Conservation (phyloP, 1,140 invertebrate species). For the Akabosia matsudoensis region DNA sequence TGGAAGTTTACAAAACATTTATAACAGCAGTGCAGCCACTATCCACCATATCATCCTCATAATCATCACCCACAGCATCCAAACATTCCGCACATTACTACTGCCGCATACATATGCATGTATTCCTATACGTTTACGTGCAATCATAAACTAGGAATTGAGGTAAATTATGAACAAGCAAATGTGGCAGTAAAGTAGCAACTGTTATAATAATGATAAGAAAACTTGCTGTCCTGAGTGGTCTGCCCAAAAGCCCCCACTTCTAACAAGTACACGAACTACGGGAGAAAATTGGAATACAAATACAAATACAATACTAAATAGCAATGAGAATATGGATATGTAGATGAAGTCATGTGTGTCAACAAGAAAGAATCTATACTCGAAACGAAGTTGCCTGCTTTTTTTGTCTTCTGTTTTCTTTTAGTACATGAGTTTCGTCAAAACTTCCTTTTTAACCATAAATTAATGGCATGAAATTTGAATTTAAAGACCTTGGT, state of each 20-base stretch:
- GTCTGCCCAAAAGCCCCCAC: neutral
- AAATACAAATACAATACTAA: too few species aligned
- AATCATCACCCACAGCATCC: slow-evolving; percentile 9
- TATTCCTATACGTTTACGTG: neutral
- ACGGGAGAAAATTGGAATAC: neutral
- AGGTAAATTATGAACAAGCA: slow-evolving; percentile 16
- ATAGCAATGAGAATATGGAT: neutral
- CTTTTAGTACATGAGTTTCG: neutral
- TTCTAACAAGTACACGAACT: neutral
- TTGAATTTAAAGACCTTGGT: too few species aligned
- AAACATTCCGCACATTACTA: too few species aligned
- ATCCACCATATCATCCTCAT: neutral
- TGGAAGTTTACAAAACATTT: slow-evolving; percentile 15
- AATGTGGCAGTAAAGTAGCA: neutral
- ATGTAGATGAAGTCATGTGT: neutral
- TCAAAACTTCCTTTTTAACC: slow-evolving; percentile 4
- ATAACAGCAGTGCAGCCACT: neutral
- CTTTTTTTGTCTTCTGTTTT: neutral
- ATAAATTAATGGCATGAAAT: neutral
- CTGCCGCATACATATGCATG: neutral
- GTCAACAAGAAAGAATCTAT: neutral
- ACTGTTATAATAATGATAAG: slow-evolving; percentile 20
- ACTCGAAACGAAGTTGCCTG: neutral
- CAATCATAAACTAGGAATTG: slow-evolving; percentile 14
- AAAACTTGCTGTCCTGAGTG: neutral